Conservation (phyloP, 2,113 vertebrate genomes). For the Pituophis catenifer region DNA sequence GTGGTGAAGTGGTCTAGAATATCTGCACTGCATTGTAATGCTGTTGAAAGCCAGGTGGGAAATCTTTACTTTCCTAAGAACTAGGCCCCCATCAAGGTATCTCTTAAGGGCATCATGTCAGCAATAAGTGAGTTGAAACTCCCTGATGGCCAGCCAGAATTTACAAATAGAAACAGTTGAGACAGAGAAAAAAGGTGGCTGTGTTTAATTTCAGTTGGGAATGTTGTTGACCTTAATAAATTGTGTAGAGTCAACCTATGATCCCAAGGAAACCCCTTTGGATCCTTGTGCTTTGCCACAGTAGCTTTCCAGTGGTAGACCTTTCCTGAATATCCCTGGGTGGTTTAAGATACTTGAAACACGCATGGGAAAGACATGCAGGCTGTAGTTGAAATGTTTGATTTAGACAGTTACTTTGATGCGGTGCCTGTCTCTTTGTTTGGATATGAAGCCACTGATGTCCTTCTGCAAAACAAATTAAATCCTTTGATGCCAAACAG, state of each 20-base stretch:
- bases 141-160: not conserved
- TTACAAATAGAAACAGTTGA: not conserved
- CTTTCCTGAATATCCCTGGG: not conserved
- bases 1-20: not conserved
- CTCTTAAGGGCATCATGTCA: not conserved
- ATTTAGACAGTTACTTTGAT: not conserved
- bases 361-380: not conserved
- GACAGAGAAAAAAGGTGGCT: not conserved
- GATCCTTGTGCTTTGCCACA: not conserved
- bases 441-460: constrained; percentile 31
- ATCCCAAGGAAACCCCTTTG: not conserved
- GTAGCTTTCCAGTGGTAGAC: not conserved
- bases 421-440: constrained; percentile 22
- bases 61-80: not conserved
- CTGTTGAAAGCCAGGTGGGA: not conserved
- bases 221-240: not conserved
- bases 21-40: not conserved
- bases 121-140: not conserved
- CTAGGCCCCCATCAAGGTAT: not conserved
- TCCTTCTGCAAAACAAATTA: constrained; percentile 43
- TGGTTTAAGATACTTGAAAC: not conserved
- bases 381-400: constrained; percentile 6
- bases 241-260: not conserved
- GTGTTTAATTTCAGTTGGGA: not conserved
- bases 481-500: constrained; percentile 44